These are phyloP conservation scores for Dugesia japonica DNA, from an alignment of 2,888 invertebrate genomes.

Conservation along the genomic window DNA sequence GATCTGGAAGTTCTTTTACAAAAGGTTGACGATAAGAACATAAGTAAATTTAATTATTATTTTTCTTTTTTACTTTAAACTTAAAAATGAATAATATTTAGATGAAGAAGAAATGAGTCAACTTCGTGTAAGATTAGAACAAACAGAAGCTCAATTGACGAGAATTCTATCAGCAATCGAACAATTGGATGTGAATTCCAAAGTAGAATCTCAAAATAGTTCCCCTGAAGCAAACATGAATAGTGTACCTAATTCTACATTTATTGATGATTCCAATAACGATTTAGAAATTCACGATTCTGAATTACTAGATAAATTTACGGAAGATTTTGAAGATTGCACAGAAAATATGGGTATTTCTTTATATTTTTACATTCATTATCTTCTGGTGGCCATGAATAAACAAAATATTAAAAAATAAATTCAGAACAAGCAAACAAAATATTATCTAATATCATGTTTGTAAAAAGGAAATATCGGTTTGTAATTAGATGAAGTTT, in stretches of 20 bases:
- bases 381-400: no score
- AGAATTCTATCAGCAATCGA: neutral
- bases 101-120: conserved; percentile 16
- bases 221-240: neutral
- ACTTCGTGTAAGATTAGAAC: neutral
- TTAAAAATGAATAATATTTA: neutral
- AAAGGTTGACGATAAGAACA: conserved; percentile 3
- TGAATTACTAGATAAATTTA: no score
- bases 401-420: no score
- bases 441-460: no score
- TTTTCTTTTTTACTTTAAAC: neutral
- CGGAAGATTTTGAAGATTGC: neutral
- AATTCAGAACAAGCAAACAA: no score
- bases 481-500: no score
- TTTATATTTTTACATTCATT: neutral
- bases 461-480: no score
- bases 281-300: neutral
- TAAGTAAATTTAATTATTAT: neutral
- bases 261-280: neutral
- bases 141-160: conserved; percentile 16
- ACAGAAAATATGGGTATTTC: neutral
- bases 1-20: neutral
- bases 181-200: neutral
- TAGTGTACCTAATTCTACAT: neutral
- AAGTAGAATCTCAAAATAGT: neutral